phyloP scores from a whole-genome alignment of 2,797 vertebrate genomes.

The Ciconia nigra region DNA sequence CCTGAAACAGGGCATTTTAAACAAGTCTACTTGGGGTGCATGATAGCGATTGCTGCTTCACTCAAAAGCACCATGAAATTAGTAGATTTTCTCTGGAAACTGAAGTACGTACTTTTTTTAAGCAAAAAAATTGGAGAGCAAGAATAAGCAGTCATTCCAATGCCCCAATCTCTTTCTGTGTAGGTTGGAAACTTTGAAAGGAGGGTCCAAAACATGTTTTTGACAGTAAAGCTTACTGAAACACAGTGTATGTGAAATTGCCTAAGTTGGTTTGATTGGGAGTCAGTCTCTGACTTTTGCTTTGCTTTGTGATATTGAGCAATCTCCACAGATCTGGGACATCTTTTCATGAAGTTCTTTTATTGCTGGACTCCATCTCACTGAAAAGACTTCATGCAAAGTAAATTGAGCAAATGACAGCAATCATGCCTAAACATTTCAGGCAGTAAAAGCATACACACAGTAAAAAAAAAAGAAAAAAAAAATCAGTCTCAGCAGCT shows the following conservation, averaged over 20 bases:
- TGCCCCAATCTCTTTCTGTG: background rate
- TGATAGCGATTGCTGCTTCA: background rate
- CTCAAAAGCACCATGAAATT: background rate
- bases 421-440: background rate
- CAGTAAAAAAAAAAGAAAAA: background rate
- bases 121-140: accelerated
- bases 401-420: background rate
- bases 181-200: background rate
- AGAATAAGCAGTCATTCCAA: background rate
- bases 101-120: background rate
- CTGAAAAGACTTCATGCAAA: background rate
- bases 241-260: too few species aligned
- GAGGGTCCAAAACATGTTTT: background rate
- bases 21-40: background rate
- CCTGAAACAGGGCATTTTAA: background rate
- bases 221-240: background rate
- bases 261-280: background rate
- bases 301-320: background rate
- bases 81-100: background rate
- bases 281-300: background rate
- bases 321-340: background rate
- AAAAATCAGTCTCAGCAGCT: background rate
- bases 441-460: background rate
- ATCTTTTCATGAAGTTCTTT: background rate
- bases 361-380: background rate